Conservation (phyloP, 2,888 invertebrate genomes). For the Ichneumoninae sp. region DNA sequence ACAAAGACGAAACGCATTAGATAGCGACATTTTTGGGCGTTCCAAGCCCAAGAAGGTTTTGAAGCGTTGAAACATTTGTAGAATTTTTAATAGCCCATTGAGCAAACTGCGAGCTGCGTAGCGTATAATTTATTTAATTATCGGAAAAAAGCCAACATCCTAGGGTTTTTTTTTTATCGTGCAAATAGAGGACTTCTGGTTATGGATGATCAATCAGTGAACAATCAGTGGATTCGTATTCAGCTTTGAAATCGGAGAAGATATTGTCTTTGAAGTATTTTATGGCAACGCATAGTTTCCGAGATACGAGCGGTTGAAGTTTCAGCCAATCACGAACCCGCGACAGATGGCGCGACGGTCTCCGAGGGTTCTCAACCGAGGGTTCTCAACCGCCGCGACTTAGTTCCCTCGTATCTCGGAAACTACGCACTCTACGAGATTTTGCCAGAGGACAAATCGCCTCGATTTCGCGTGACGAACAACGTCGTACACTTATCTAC, state of each 20-base stretch:
- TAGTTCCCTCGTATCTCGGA: background rate
- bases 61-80: background rate
- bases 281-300: background rate
- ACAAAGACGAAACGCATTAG: background rate
- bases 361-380: background rate
- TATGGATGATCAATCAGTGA: too few species aligned
- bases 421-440: background rate
- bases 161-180: background rate
- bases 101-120: background rate
- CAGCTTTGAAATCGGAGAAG: background rate
- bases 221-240: background rate
- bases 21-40: background rate
- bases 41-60: background rate
- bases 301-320: background rate
- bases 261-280: background rate
- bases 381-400: background rate
- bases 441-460: background rate
- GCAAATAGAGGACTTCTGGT: background rate
- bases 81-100: background rate
- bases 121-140: background rate
- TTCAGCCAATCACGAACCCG: background rate
- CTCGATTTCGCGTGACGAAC: background rate
- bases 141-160: background rate
- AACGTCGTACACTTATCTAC: background rate
- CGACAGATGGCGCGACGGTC: background rate